Percentiles rank a stretch among this genome's conserved stretches.
phyloP scores from a whole-genome alignment of 2,888 invertebrate genomes.

The Amaurobius ferox region DNA sequence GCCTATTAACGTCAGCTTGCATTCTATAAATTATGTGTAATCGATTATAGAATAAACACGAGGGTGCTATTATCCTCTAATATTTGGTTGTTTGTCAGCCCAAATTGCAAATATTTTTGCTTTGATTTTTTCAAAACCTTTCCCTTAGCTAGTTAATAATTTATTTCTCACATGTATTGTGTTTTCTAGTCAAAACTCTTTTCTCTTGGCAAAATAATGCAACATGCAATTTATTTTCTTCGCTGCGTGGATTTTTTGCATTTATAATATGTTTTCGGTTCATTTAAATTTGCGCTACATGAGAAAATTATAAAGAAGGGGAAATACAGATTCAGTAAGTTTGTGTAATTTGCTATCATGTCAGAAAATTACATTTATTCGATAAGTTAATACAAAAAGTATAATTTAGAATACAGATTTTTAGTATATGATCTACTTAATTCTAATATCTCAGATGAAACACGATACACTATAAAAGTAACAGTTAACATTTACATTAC shows the following conservation, averaged over 20 bases:
- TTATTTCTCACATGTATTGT: neutral
- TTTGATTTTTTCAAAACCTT: neutral
- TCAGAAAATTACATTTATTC: too few relatives aligned
- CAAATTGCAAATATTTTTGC: slow-evolving; percentile 21
- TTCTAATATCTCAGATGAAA: too few relatives aligned
- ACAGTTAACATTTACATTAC: too few relatives aligned
- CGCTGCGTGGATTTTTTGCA: neutral
- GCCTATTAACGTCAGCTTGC: slow-evolving; percentile 23
- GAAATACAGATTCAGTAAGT: too few relatives aligned
- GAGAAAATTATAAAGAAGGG: too few relatives aligned
- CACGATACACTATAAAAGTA: too few relatives aligned
- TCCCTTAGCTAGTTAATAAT: neutral
- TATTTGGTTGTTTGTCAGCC: slow-evolving; percentile 17
- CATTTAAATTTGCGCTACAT: too few relatives aligned
- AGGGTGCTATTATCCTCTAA: slow-evolving; percentile 15
- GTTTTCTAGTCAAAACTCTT: neutral
- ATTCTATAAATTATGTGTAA: slow-evolving; percentile 19
- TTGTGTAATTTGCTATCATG: too few relatives aligned
- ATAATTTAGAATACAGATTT: too few relatives aligned
- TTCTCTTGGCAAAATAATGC: neutral
- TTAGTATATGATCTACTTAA: too few relatives aligned
- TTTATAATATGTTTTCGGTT: neutral
- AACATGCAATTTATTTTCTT: neutral
- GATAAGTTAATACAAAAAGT: too few relatives aligned
- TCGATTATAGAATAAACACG: slow-evolving; percentile 23